phyloP scores from a whole-genome alignment of 2,888 invertebrate species.

The Hirtodrosophila trivittata region DNA sequence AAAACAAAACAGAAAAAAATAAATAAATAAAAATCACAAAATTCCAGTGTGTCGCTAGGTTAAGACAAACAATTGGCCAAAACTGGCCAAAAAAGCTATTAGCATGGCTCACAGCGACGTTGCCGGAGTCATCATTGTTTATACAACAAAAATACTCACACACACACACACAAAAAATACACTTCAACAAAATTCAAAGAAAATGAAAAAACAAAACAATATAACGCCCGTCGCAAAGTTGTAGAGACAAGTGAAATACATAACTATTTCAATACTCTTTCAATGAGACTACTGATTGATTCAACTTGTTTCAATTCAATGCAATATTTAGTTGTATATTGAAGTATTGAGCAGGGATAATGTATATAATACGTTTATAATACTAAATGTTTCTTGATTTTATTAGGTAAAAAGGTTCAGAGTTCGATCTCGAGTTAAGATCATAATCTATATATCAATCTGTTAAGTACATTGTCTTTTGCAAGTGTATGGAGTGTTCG shows the following conservation, averaged over 20 bases:
- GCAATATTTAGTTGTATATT: too few relatives aligned
- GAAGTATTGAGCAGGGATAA: too few relatives aligned
- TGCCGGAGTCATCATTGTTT: conserved; percentile 59
- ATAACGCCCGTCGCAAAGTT: conserved; percentile 58
- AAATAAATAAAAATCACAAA: conserved; percentile 38
- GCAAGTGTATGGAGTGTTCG: conserved; percentile 44
- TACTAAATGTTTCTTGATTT: too few relatives aligned
- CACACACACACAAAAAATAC: conserved; percentile 11
- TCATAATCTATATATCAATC: too few relatives aligned
- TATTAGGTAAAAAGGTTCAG: too few relatives aligned
- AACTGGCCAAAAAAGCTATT: conserved; percentile 62
- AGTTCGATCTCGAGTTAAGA: too few relatives aligned
- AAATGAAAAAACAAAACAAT: conserved; percentile 36
- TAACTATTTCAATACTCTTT: conserved; percentile 34
- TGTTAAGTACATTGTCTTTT: neutral
- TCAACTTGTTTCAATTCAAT: too few relatives aligned
- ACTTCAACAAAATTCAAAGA: conserved; percentile 11
- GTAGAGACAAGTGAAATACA: conserved; percentile 71
- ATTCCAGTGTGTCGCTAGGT: conserved; percentile 65
- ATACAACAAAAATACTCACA: conserved; percentile 40
- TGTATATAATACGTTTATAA: too few relatives aligned
- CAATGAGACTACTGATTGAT: neutral
- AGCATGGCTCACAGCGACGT: conserved; percentile 56
- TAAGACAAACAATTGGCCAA: conserved; percentile 69
- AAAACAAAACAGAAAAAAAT: conserved; percentile 12